phyloP scores from a whole-genome alignment of 2,113 vertebrate species.

The Ammodytes dubius region DNA sequence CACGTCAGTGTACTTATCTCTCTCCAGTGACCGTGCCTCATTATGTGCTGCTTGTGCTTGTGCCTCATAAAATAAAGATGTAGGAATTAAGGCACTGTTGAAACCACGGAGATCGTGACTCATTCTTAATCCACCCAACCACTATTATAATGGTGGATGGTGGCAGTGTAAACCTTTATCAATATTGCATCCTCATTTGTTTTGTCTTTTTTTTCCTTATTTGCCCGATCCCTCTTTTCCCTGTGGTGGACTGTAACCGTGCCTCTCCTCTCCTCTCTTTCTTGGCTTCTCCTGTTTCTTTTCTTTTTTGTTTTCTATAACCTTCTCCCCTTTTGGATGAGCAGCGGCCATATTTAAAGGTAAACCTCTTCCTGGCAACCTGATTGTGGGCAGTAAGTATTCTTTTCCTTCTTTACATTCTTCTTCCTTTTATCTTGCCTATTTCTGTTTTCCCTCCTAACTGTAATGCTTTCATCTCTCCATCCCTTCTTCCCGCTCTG shows the following conservation, averaged over 20 bases:
- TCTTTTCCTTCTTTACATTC: conserved; percentile 18
- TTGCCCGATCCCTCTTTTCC: conserved; percentile 43
- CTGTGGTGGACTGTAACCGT: conserved; percentile 61
- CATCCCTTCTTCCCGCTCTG: conserved; percentile 2
- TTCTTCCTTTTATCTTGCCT: background rate
- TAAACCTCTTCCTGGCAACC: conserved; percentile 78
- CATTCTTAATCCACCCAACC: conserved; percentile 48
- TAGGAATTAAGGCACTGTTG: conserved; percentile 18
- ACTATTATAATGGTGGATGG: conserved; percentile 25
- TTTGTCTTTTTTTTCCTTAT: conserved; percentile 28
- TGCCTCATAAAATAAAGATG: conserved; percentile 58
- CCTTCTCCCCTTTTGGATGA: conserved; percentile 60
- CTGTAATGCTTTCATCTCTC: background rate
- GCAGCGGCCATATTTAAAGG: conserved; percentile 81
- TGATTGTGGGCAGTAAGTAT: conserved; percentile 78
- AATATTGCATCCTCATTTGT: conserved; percentile 34
- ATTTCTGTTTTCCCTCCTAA: background rate
- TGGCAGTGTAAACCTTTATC: conserved; percentile 30
- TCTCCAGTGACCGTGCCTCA: conserved; percentile 10
- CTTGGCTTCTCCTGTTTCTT: conserved; percentile 43
- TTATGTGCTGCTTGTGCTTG: conserved; percentile 10
- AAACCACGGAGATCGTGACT: conserved; percentile 40
- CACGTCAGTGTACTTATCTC: conserved; percentile 5
- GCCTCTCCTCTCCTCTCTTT: conserved; percentile 59
- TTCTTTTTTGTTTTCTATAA: background rate